phyloP scores from a whole-genome alignment of 2,113 vertebrate genomes.

The Fulica atra region DNA sequence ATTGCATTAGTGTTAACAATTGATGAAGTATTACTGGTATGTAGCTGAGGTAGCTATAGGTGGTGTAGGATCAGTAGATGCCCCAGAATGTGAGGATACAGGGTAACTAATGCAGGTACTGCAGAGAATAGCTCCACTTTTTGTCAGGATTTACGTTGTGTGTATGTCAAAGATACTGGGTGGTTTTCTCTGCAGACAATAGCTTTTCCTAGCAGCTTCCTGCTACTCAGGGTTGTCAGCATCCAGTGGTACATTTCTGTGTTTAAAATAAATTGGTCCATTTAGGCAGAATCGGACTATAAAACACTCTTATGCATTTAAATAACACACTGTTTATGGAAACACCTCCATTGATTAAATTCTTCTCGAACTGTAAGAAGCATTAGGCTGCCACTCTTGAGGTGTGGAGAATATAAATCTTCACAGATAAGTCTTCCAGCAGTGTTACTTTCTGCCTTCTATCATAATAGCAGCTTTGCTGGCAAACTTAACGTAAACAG shows the following conservation, averaged over 20 bases:
- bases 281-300: conserved; percentile 40
- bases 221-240: not conserved
- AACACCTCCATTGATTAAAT: conserved; percentile 2
- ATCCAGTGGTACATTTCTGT: conserved; percentile 5
- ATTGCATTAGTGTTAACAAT: not conserved
- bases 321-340: not conserved
- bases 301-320: conserved; percentile 6
- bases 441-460: not conserved
- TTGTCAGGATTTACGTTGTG: not conserved
- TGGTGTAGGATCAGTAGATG: not conserved
- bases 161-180: not conserved
- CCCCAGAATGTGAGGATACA: not conserved
- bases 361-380: not conserved
- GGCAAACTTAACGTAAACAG: not conserved
- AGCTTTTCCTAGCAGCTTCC: conserved; percentile 13
- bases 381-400: not conserved
- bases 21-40: not conserved
- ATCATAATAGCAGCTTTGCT: not conserved
- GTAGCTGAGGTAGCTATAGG: not conserved
- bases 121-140: not conserved
- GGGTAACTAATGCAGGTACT: not conserved
- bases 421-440: not conserved
- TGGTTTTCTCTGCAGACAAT: not conserved
- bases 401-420: not conserved
- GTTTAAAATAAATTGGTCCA: not conserved